A percentile compares a stretch with the other conserved stretches of the same genome.
These are phyloP conservation scores for Sminthurinus aureus DNA, from an alignment of 2,888 invertebrate species.

Conservation along the genomic window DNA sequence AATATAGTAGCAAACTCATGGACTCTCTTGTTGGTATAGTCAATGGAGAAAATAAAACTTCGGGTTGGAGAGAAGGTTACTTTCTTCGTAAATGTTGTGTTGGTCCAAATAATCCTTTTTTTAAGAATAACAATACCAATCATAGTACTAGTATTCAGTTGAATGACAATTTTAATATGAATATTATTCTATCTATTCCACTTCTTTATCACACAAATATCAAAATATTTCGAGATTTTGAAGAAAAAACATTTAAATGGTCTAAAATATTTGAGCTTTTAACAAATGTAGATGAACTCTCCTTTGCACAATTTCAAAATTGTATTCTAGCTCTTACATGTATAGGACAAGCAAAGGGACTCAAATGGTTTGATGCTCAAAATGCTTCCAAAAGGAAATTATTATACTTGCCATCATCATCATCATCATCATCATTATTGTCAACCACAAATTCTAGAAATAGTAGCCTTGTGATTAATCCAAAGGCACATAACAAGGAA, in stretches of 20 bases:
- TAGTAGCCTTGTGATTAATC: background rate
- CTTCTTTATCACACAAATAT: conserved; percentile 17
- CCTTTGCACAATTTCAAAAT: conserved; percentile 24
- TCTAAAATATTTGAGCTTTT: conserved; percentile 21
- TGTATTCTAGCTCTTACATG: conserved; percentile 38
- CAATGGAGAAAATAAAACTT: conserved; percentile 18
- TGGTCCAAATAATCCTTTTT: background rate
- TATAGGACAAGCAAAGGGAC: conserved; percentile 32
- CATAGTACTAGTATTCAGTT: too few relatives aligned
- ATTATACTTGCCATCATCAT: conserved; percentile 3
- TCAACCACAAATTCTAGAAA: background rate
- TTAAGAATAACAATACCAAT: too few relatives aligned
- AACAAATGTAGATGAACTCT: conserved; percentile 23
- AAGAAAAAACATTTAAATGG: conserved; percentile 28
- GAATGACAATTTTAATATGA: background rate
- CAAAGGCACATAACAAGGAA: too few relatives aligned
- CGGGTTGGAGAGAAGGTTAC: conserved; percentile 34
- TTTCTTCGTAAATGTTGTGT: conserved; percentile 28
- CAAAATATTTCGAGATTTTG: conserved; percentile 26
- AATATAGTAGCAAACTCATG: conserved; percentile 34
- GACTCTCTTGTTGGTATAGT: conserved; percentile 27
- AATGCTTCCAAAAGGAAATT: conserved; percentile 21
- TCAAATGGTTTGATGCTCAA: conserved; percentile 32
- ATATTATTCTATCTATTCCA: conserved; percentile 33
- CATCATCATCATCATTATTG: background rate